Conservation (phyloP, 2,888 invertebrate genomes). For the Melinopterus prodromus region DNA sequence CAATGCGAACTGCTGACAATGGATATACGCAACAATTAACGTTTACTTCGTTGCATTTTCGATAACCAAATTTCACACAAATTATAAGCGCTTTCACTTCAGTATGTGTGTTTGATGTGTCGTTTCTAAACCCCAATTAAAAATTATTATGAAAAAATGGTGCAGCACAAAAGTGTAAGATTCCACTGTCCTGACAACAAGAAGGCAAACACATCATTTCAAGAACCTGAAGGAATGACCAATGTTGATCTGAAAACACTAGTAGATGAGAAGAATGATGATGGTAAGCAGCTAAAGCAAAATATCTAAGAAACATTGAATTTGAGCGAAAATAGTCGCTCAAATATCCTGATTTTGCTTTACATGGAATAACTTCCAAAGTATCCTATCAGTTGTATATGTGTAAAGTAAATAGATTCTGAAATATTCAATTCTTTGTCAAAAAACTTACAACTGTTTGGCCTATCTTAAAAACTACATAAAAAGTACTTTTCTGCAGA, state of each 20-base stretch:
- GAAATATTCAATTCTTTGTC: too few species aligned
- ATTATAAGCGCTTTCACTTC: neutral
- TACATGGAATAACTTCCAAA: too few species aligned
- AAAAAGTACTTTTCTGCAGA: too few species aligned
- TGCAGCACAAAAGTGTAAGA: constrained; percentile 42
- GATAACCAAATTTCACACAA: neutral
- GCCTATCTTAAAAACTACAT: too few species aligned
- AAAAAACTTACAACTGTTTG: too few species aligned
- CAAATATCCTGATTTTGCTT: too few species aligned
- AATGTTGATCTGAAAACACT: constrained; percentile 52
- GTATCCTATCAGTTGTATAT: too few species aligned
- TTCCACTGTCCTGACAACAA: constrained; percentile 39
- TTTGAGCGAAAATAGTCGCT: too few species aligned
- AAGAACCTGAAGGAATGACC: constrained; percentile 55
- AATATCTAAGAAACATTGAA: too few species aligned
- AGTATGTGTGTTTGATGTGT: neutral
- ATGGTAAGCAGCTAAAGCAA: constrained; percentile 10
- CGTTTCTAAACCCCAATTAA: neutral
- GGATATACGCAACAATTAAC: neutral
- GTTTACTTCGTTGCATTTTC: neutral
- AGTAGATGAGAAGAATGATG: neutral
- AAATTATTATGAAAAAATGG: constrained; percentile 34
- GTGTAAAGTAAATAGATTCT: too few species aligned
- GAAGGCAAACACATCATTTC: constrained; percentile 46
- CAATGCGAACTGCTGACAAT: neutral